Evolutionary conservation across 35 echinoderm and acorn worm genomes (phyloP), one percentile per base, ranked within the genome.

Genomic region (Heliocidaris erythrogramma): DNA sequence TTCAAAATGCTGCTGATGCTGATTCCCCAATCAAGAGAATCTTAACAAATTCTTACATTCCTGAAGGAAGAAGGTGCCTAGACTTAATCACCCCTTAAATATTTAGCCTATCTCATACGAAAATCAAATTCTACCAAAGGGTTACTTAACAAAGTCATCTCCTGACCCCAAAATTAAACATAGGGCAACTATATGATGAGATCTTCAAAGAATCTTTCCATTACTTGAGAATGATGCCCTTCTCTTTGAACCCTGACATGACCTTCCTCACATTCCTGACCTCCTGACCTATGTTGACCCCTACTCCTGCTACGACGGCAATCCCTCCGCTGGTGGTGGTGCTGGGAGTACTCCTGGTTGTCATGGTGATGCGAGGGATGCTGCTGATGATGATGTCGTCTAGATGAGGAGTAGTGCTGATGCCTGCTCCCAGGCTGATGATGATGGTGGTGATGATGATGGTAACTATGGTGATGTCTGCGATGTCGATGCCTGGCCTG

Each of bases 161-260:
- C 65, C 65, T 78, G 27, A 7, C 18, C 18, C 21, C 7, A 78
- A 78, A 27, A 27, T 42, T 0, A 42, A 42, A 42, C 3, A 42
- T 3, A 42, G 35, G 35, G 35, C 17, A 24, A 86, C 24, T 89
- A 92, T 16, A 92, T 92, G 12, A 92, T 92, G n/a, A 92, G 91
- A 92, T 92, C 91, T 92, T 92, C 31, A 59, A 92, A 92, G 17
- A 92, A 48, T 30, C 48, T 92, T 48, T 92, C 91, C n/a, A 92
- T 59, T 5, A 59, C 49, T 59, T 13, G n/a, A 10, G 91, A 49
- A 30, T 48, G 47, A 30, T 49, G 48, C 49, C 48, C 49, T 59
- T 92, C 91, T 13, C 48, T 59, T n/a, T 92, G 48, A 11, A 49
- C 29, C 49, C 87, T 32, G 31, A 32, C 47, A 48, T 89, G 91